phyloP scores from a whole-genome alignment of 2,888 invertebrate genomes.

The Phorcus lineatus region DNA sequence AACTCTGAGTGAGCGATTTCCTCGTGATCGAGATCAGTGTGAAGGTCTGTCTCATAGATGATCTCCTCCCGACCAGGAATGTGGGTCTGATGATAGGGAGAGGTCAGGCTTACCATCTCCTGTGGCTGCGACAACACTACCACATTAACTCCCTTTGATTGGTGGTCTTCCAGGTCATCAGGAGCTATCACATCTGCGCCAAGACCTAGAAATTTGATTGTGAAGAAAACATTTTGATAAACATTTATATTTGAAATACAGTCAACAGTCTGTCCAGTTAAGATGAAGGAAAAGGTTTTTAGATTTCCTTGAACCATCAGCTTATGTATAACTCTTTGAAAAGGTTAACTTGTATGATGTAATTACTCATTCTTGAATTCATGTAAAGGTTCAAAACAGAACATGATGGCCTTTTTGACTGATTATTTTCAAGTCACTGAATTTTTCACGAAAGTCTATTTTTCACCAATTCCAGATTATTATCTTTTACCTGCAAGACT shows the following conservation, averaged over 20 bases:
- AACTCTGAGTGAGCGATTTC: constrained; percentile 37
- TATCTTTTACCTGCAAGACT: too few relatives aligned
- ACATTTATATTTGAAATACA: too few relatives aligned
- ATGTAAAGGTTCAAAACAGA: not conserved
- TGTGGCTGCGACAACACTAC: constrained; percentile 57
- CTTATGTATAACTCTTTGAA: not conserved
- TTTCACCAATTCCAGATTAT: too few relatives aligned
- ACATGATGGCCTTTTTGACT: too few relatives aligned
- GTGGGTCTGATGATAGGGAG: constrained; percentile 37
- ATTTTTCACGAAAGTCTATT: too few relatives aligned
- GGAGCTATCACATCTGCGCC: not conserved
- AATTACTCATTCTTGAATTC: not conserved
- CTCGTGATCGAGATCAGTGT: constrained; percentile 43
- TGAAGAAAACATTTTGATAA: too few relatives aligned
- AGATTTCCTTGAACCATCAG: not conserved
- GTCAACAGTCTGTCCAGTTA: too few relatives aligned
- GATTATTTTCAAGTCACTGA: too few relatives aligned
- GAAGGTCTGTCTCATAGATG: constrained; percentile 37
- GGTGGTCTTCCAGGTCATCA: not conserved
- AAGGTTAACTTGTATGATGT: not conserved
- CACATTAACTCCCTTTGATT: constrained; percentile 38
- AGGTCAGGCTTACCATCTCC: constrained; percentile 45
- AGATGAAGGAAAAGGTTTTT: too few relatives aligned
- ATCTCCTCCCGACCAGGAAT: constrained; percentile 35
- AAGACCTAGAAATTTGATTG: not conserved